Evolutionary conservation across 2,113 vertebrate genomes (phyloP), one percentile per base, ranked within the genome.

Genomic region (Python bivittatus): DNA sequence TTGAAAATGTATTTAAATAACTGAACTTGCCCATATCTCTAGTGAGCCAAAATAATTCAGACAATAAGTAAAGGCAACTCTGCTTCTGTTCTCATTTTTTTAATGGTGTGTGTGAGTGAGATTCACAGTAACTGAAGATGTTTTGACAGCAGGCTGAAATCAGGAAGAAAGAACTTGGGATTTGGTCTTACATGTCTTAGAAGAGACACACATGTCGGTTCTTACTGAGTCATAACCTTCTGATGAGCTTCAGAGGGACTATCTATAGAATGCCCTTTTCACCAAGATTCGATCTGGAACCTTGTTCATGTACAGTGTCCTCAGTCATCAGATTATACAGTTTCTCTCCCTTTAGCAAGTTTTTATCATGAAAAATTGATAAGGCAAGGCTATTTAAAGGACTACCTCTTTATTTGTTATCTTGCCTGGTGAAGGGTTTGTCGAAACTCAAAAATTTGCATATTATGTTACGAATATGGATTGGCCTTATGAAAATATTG

Each of bases 1-100:
- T 91, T 93, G 93, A 88, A 83, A 94, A 95, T 33, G 64, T 88
- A 88, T 33, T 90, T 90, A 89, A 89, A 85, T 94, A 88, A 88
- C 72, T 58, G 85, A 93, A 90, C 54, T 94, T 87, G 25, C 13
- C 44, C 6, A 4, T 0, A 0, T 57, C 54, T 54, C 42, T 60
- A 83, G 91, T 0, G 11, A 93, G 29, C 90, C 93, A 85, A 91
- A 90, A 89, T 64, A 94, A 91, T 94, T 94, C 2, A 4, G 90
- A 84, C 0, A 0, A 0, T 0, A 5, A 85, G 88, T 44, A 64
- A 68, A 61, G 1, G 0, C 29, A 58, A 48, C 61, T 22, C 44
- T 88, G 58, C 86, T 60, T 91, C 48, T 85, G 53, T 89, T 57
- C 33, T 91, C 38, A 22, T 53, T 93, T 52, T 60, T 53, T 91